Percentiles rank a stretch among this genome's conserved stretches.
phyloP scores from a whole-genome alignment of 1,140 invertebrate species.

The Drosophila baimaii region DNA sequence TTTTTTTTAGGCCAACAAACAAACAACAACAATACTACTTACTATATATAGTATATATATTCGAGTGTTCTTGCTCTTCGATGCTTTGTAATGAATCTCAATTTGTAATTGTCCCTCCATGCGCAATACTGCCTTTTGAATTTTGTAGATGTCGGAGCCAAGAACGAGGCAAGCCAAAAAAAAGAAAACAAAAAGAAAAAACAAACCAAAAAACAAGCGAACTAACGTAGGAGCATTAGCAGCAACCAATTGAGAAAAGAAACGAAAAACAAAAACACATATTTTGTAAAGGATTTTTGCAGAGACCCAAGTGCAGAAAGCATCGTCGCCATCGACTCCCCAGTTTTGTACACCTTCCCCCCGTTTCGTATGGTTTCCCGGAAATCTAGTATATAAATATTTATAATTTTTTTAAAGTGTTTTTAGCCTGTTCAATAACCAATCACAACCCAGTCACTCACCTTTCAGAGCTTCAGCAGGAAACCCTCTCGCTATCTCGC shows the following conservation, averaged over 20 bases:
- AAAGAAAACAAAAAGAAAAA: constrained; percentile 1
- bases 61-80: constrained; percentile 38
- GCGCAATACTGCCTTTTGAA: constrained; percentile 79
- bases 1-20: constrained; percentile 17
- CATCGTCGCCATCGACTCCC: constrained; percentile 23
- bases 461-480: constrained; percentile 17
- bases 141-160: constrained; percentile 59
- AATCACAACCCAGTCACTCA: constrained; percentile 7
- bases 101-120: constrained; percentile 75
- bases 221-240: constrained; percentile 22
- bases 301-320: constrained; percentile 24
- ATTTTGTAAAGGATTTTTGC: constrained; percentile 71
- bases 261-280: constrained; percentile 27
- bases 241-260: constrained; percentile 17
- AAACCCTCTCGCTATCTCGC: background rate
- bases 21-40: no score
- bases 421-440: constrained; percentile 6
- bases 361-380: constrained; percentile 24
- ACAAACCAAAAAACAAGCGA: constrained; percentile 13
- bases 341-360: constrained; percentile 1
- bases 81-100: constrained; percentile 72
- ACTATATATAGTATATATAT: constrained; percentile 19
- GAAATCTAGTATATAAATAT: constrained; percentile 2
- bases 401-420: constrained; percentile 16
- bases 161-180: constrained; percentile 35